These are phyloP conservation scores for Epirrita christyi DNA, from an alignment of 2,888 invertebrate genomes.

Conservation along the genomic window DNA sequence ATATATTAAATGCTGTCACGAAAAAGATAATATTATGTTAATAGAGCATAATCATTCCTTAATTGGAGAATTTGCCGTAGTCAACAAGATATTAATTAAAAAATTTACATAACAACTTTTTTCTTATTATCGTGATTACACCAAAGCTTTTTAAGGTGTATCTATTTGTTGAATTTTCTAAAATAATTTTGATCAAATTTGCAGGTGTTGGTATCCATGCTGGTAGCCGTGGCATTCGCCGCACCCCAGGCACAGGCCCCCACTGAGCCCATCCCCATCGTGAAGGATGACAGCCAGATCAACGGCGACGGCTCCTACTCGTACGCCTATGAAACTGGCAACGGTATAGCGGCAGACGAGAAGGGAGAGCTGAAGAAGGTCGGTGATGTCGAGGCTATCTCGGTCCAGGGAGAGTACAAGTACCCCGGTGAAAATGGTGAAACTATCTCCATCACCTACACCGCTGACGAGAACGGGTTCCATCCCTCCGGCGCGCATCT, in stretches of 20 bases:
- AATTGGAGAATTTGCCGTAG: no score
- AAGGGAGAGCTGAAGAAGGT: slow-evolving; percentile 85
- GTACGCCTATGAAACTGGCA: slow-evolving; percentile 87
- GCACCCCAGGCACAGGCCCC: slow-evolving; percentile 65
- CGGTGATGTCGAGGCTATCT: slow-evolving; percentile 80
- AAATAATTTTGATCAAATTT: slow-evolving; percentile 32
- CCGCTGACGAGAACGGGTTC: slow-evolving; percentile 90
- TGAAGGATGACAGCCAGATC: slow-evolving; percentile 84
- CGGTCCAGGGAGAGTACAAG: slow-evolving; percentile 87
- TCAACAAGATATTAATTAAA: no score
- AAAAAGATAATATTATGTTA: neutral
- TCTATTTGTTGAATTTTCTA: neutral
- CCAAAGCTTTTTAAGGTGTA: neutral
- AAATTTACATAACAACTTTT: neutral
- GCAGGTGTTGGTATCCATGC: slow-evolving; percentile 69
- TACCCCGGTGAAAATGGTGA: slow-evolving; percentile 87
- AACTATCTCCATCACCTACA: slow-evolving; percentile 86
- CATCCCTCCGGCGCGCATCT: slow-evolving; percentile 86
- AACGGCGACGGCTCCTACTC: slow-evolving; percentile 87
- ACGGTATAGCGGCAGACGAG: slow-evolving; percentile 87
- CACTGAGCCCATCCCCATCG: slow-evolving; percentile 77
- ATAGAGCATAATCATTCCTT: neutral
- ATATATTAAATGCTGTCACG: no score
- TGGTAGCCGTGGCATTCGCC: slow-evolving; percentile 64
- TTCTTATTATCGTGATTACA: neutral